phyloP scores from a whole-genome alignment of 2,113 vertebrate species.

The Saguinus imperator region DNA sequence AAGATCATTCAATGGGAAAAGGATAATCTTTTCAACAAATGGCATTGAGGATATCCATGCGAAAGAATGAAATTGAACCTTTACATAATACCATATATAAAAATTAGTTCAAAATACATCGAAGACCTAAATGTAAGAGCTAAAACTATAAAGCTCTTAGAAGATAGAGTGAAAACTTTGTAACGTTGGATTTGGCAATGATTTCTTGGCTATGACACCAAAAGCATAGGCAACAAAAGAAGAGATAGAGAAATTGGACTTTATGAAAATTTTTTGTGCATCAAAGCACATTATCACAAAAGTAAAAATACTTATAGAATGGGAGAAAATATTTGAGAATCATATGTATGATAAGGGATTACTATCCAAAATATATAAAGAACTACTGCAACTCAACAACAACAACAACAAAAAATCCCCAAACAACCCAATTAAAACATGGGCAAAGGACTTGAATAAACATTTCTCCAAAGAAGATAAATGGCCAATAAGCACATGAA shows the following conservation, averaged over 20 bases:
- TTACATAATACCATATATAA: neutral
- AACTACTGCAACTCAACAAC: neutral
- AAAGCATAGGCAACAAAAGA: neutral
- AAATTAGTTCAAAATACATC: neutral
- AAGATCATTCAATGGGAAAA: neutral
- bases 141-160: neutral
- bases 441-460: neutral
- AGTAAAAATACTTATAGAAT: neutral
- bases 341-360: neutral
- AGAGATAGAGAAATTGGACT: neutral
- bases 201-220: too few relatives aligned
- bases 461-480: neutral
- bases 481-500: neutral
- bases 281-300: neutral
- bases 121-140: neutral
- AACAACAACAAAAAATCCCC: neutral
- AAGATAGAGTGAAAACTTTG: neutral
- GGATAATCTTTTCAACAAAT: neutral
- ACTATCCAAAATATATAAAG: neutral
- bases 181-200: too few relatives aligned
- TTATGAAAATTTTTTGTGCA: neutral
- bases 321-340: neutral
- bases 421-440: neutral
- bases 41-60: neutral
- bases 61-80: neutral